A percentile compares a stretch with the other conserved stretches of the same genome.
Evolutionary conservation across 2,797 vertebrate genomes (phyloP).

Genomic region (Synaphobranchus kaupii): DNA sequence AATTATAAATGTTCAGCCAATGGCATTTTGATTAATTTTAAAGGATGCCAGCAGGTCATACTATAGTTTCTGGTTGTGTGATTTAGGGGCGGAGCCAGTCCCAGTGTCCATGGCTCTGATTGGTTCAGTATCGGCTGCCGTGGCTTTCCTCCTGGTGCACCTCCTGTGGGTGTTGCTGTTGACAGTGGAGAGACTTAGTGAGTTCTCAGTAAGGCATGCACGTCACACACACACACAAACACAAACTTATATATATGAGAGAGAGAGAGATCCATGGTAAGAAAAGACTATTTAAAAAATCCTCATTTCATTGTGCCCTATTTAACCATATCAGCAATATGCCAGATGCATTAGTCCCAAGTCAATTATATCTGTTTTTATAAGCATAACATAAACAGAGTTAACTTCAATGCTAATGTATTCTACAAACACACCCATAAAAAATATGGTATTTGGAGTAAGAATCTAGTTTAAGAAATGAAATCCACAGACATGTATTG

Average conservation of each 20-base stretch:
- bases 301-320: too few species aligned
- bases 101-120: constrained; percentile 49
- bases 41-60: too few species aligned
- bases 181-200: constrained; percentile 57
- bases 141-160: constrained; percentile 53
- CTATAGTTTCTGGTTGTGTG: constrained; percentile 15
- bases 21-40: too few species aligned
- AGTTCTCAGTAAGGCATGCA: constrained; percentile 34
- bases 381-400: too few species aligned
- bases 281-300: too few species aligned
- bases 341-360: too few species aligned
- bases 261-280: too few species aligned
- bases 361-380: too few species aligned
- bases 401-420: not conserved
- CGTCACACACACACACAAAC: not conserved
- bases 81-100: constrained; percentile 48
- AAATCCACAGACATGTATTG: not conserved
- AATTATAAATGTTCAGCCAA: not conserved
- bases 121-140: constrained; percentile 53
- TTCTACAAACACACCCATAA: not conserved
- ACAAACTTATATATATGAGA: too few species aligned
- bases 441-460: not conserved
- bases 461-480: not conserved
- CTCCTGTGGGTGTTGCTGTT: constrained; percentile 59
- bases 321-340: too few species aligned